Evolutionary conservation across 2,888 invertebrate species (phyloP), one percentile per base, ranked within the genome.

Genomic region (Ormyrus thymus): DNA sequence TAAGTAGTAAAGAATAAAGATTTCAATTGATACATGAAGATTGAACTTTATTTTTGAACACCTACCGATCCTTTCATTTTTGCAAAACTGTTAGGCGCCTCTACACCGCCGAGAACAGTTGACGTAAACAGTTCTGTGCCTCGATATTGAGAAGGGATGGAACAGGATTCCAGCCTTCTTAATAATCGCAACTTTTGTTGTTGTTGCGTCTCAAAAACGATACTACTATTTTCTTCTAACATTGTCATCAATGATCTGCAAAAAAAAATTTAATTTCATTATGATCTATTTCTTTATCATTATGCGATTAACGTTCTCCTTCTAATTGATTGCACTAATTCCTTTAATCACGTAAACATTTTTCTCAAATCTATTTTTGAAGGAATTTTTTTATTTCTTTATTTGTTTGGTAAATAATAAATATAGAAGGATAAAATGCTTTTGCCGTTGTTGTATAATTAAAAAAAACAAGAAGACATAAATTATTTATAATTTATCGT

Each of bases 141-240:
- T 5, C 15, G 59, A 11, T 55, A 8, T 2, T 6, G 45, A 6
- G 45, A 15, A 4, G 53, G 59, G 43, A 81, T 72, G 3, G 71
- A 75, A 29, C 81, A 81, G 6, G 78, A 76, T 53, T 78, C 76
- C 29, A 81, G 50, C 6, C 69, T 76, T 55, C 69, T 62, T 10
- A 81, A 46, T 11, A 78, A 29, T 11, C n/a, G 58, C 7, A 65
- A 10, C 45, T 56, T 81, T 0, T 72, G 51, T 1, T 45, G 45
- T 1, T 64, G 50, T 15, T 29, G n/a, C 4, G 66, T 53, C 7
- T 76, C 62, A 5, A 9, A 9, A 4, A 58, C 13, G 6, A 7
- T n/a, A 3, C 11, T 59, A 15, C 78, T 68, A 53, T 74, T 71
- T n/a, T 75, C 55, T 7, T 71, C 66, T 9, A 66, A 29, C 46